phyloP scores from a whole-genome alignment of 2,888 invertebrate species.

The Teinopalpus imperialis region DNA sequence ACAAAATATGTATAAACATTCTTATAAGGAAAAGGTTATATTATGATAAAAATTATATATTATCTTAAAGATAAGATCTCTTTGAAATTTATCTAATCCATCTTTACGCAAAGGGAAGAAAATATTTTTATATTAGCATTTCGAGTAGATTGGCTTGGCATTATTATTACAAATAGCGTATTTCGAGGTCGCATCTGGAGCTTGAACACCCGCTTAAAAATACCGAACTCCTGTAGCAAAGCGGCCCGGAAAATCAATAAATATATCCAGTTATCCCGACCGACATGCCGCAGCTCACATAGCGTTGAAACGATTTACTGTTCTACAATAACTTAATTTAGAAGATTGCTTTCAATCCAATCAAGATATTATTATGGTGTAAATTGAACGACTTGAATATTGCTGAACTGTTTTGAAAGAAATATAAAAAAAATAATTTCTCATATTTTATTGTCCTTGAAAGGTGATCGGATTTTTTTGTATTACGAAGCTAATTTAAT shows the following conservation, averaged over 20 bases:
- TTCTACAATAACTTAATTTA: too few species aligned
- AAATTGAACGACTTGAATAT: too few species aligned
- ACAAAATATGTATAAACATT: too few species aligned
- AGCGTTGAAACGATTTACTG: conserved; percentile 12
- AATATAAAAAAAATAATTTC: too few species aligned
- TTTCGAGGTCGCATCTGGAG: conserved; percentile 23
- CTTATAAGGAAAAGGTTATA: too few species aligned
- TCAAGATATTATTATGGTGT: too few species aligned
- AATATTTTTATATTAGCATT: conserved; percentile 7
- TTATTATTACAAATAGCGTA: conserved; percentile 20
- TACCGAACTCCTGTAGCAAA: conserved; percentile 12
- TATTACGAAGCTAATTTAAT: too few species aligned
- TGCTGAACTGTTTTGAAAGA: too few species aligned
- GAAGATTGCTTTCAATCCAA: too few species aligned
- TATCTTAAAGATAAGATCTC: neutral
- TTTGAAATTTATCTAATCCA: neutral
- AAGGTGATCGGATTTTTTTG: too few species aligned
- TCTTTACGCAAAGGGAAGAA: neutral
- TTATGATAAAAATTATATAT: too few species aligned
- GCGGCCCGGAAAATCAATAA: conserved; percentile 22
- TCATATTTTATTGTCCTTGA: too few species aligned
- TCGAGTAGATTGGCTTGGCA: conserved; percentile 3
- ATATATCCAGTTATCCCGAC: conserved; percentile 19
- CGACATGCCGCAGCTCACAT: conserved; percentile 5
- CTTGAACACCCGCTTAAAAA: conserved; percentile 10